Evolutionary conservation across 2,888 invertebrate genomes (phyloP).

Genomic region (Rhagonycha fulva): DNA sequence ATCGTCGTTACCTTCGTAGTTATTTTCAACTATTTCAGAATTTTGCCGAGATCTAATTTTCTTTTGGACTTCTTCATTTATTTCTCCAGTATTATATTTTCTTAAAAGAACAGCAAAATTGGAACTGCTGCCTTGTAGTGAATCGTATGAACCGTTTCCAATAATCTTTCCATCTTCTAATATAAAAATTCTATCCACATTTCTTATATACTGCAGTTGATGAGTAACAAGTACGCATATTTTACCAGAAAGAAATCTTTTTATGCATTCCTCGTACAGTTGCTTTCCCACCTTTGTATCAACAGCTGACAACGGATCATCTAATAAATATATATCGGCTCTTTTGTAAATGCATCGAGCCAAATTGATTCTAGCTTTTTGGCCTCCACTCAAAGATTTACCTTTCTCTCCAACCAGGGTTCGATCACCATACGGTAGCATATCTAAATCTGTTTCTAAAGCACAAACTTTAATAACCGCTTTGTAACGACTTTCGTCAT

Average conservation of each 20-base stretch:
- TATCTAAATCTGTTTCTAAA: slow-evolving; percentile 67
- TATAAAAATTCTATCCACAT: slow-evolving; percentile 58
- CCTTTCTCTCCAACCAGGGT: slow-evolving; percentile 80
- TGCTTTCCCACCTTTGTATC: slow-evolving; percentile 73
- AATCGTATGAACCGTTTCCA: slow-evolving; percentile 64
- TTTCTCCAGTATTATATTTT: slow-evolving; percentile 45
- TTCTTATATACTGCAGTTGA: slow-evolving; percentile 63
- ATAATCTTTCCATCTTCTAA: slow-evolving; percentile 60
- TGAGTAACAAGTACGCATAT: slow-evolving; percentile 67
- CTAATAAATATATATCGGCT: slow-evolving; percentile 78
- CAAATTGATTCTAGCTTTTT: slow-evolving; percentile 76
- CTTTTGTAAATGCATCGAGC: slow-evolving; percentile 75
- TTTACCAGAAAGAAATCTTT: slow-evolving; percentile 59
- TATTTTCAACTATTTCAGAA: slow-evolving; percentile 39
- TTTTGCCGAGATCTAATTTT: slow-evolving; percentile 46
- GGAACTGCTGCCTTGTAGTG: slow-evolving; percentile 57
- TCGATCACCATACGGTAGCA: slow-evolving; percentile 71
- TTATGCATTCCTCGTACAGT: slow-evolving; percentile 71
- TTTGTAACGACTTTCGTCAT: slow-evolving; percentile 59
- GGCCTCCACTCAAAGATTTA: slow-evolving; percentile 78
- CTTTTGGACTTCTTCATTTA: slow-evolving; percentile 44
- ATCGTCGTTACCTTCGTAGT: slow-evolving; percentile 37
- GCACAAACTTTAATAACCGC: slow-evolving; percentile 65
- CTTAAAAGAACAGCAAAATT: slow-evolving; percentile 58
- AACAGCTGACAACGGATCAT: slow-evolving; percentile 82